Evolutionary conservation across 2,797 vertebrate genomes (phyloP).

Genomic region (Ctenopoma multispine): DNA sequence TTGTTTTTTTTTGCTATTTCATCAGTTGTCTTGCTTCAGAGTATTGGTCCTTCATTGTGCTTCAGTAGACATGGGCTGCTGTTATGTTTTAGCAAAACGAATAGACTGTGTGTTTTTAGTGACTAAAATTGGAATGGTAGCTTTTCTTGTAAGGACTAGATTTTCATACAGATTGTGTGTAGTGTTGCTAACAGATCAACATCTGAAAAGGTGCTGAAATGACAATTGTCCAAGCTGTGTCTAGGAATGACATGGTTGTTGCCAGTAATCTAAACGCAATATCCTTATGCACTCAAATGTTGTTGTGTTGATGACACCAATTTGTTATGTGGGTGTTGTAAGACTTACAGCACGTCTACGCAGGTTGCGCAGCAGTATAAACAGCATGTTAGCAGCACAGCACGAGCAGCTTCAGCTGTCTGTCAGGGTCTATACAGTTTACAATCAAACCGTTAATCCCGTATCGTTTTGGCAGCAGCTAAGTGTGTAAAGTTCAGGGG

Average conservation of each 20-base stretch:
- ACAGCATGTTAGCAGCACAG: no score
- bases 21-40: constrained; percentile 20
- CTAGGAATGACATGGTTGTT: background rate
- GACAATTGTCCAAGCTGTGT: background rate
- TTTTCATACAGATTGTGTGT: no score
- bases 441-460: background rate
- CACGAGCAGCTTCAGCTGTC: background rate
- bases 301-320: no score
- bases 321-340: background rate
- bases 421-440: background rate
- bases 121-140: background rate
- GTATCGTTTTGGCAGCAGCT: background rate
- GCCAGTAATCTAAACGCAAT: no score
- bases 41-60: constrained; percentile 26
- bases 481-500: background rate
- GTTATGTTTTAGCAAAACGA: background rate
- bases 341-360: background rate
- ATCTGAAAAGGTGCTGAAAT: background rate
- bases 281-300: background rate
- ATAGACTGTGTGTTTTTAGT: background rate
- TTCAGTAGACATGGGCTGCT: constrained; percentile 3
- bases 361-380: background rate
- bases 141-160: background rate
- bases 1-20: background rate
- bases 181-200: background rate